Evolutionary conservation across 2,888 invertebrate genomes (phyloP), one percentile per base, ranked within the genome.

Genomic region (Lepeophtheirus nordmannii): DNA sequence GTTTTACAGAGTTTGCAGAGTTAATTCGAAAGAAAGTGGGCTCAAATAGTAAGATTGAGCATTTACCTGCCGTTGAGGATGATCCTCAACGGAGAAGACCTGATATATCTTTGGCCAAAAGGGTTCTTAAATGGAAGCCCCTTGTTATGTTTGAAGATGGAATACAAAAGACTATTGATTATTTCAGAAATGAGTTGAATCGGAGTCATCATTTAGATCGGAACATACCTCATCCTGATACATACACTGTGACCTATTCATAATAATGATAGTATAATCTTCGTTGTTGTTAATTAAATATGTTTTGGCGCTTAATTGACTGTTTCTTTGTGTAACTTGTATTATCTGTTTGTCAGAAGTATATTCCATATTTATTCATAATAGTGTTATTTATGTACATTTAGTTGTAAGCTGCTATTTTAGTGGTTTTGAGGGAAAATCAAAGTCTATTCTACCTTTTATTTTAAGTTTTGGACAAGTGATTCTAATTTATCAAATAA

Each of bases 21-120:
- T 86, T 89, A 71, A 90, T 91, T 72, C 86, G 86, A 75, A 82
- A 85, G 10, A 17, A 59, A 59, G 85, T 87, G 73, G 94, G 91
- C 14, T 89, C 90, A 39, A 82, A 83, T 41, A 93, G 91, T 76
- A 82, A 84, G 72, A 85, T 98, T 68, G 80, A 85, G 22, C 85
- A 88, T 71, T 82, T 85, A 68, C 85, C 87, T 22, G 88, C 91
- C 7, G 87, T 94, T 61, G 87, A 90, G 74, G 98, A 98, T 75
- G 98, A 99, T 79, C 98, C 98, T 0, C 91, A 92, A 74, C 80
- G 91, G 69, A 81, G 98, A 60, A 85, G 87, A 71, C 98, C 98
- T 0, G 92, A 97, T 75, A 99, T 99, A 71, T 82, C 83, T 0
- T 78, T 89, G 67, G 98, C 98, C 5, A 85, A 85, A 72, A 82